Conservation (phyloP, 2,797 vertebrate species). For the Oreochromis grahami region DNA sequence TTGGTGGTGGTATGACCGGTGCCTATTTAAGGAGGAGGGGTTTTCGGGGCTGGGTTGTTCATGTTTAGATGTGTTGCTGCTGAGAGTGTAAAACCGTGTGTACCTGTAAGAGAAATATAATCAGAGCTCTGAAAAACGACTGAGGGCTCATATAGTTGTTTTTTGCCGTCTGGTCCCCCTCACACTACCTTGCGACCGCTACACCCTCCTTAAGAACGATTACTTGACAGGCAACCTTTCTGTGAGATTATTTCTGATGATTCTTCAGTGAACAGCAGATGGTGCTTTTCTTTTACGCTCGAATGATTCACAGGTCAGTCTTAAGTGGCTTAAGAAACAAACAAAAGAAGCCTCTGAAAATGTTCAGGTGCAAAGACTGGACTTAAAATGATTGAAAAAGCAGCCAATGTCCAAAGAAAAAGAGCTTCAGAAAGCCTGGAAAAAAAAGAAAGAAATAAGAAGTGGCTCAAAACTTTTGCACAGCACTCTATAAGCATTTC, state of each 20-base stretch:
- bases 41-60: accelerated
- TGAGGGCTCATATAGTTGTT: neutral
- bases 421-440: neutral
- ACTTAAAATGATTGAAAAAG: neutral
- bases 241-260: neutral
- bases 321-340: neutral
- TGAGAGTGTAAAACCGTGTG: accelerated
- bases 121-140: accelerated
- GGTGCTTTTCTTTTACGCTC: neutral
- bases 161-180: neutral
- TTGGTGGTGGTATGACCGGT: neutral
- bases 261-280: neutral
- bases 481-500: accelerated
- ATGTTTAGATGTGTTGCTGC: accelerated
- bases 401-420: neutral
- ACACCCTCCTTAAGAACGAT: neutral
- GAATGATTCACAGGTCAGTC: neutral
- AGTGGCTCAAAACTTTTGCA: neutral
- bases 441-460: neutral
- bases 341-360: accelerated
- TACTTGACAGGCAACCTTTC: neutral
- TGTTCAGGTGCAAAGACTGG: neutral
- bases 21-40: neutral
- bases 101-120: neutral
- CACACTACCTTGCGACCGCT: accelerated